Percentiles rank a stretch among this genome's conserved stretches.
Conservation (phyloP, 1,140 invertebrate species). For the Pseudomyrmex dendroicus region DNA sequence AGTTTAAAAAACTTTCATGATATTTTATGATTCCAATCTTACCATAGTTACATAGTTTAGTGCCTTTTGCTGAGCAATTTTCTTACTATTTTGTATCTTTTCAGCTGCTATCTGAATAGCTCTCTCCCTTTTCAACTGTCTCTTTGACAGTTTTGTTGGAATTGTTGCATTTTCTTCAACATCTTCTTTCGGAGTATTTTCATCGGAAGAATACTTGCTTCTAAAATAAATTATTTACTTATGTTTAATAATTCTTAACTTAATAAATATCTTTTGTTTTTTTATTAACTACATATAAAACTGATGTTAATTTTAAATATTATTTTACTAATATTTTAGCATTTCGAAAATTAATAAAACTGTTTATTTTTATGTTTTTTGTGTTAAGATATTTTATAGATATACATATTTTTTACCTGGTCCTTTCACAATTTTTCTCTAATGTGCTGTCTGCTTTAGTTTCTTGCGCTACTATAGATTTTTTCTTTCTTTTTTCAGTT, state of each 20-base stretch:
- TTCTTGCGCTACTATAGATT: not conserved
- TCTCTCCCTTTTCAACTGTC: constrained; percentile 78
- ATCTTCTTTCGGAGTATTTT: constrained; percentile 16
- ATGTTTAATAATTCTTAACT: not conserved
- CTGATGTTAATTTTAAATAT: not conserved
- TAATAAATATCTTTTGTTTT: not conserved
- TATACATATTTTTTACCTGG: constrained; percentile 29
- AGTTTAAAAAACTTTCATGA: not conserved
- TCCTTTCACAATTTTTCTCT: not conserved
- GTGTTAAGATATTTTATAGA: not conserved
- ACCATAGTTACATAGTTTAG: constrained; percentile 80
- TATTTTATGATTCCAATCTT: constrained; percentile 8
- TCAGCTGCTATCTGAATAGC: constrained; percentile 60
- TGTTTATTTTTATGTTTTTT: not conserved
- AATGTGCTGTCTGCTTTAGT: not conserved
- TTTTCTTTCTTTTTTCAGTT: constrained; percentile 10
- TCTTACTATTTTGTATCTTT: constrained; percentile 65
- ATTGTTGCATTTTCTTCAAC: constrained; percentile 44
- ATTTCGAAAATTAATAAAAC: not conserved
- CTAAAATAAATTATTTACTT: not conserved
- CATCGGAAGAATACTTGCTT: not conserved
- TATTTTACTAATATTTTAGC: not conserved
- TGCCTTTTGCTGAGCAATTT: constrained; percentile 74
- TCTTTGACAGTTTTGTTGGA: constrained; percentile 69
- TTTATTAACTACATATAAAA: not conserved